Base-by-base conservation (phyloP, 2,113 vertebrate species). In the Pluvianellus socialis region DNA sequence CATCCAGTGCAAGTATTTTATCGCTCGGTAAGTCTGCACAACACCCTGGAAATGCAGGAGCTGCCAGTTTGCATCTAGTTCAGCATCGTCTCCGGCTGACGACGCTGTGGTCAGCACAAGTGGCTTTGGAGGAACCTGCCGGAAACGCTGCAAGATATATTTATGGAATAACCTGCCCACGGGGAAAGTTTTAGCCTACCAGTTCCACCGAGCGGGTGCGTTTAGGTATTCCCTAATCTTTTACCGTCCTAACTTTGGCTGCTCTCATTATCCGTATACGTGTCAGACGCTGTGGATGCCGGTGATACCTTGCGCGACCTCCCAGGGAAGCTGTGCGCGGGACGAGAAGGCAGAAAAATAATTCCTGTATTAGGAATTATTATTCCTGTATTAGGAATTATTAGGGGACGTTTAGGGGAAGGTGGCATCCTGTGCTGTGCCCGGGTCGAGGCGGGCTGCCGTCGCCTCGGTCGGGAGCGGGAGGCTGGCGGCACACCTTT, bases 11-110 rank as follows among this genome's bases (percentile, higher is more conserved):
- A 94, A 94, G 91, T 91, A 91, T 79, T 92, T 79, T 94, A 74
- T 91, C 67, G 2, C 59, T 70, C 7, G 15, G 42, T 33, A 70
- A 70, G 62, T 20, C 23, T 55, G 49, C 45, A n/a, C 86, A 53
- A 75, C 83, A 3, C 53, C 56, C 30, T 35, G 72, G 58, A 49
- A 92, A 49, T 11, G 70, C 72, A 42, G 80, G 76, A 91, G 83
- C 86, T 96, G 95, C 95, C 96, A 89, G 83, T 74, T 96, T 79
- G 76, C 93, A 94, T 96, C 73, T 89, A 49, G 18, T 70, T 94
- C 88, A 92, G 79, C 86, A 5, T 33, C 0, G 4, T 12, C 79
- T 72, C 79, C 70, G 86, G 73, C 55, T 84, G 92, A 81, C 93
- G 90, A 2, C 0, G 42, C 94, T 92, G 86, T 10, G 93, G 86